Conservation (phyloP, 1,140 invertebrate species). For the Zaprionus vittiger region DNA sequence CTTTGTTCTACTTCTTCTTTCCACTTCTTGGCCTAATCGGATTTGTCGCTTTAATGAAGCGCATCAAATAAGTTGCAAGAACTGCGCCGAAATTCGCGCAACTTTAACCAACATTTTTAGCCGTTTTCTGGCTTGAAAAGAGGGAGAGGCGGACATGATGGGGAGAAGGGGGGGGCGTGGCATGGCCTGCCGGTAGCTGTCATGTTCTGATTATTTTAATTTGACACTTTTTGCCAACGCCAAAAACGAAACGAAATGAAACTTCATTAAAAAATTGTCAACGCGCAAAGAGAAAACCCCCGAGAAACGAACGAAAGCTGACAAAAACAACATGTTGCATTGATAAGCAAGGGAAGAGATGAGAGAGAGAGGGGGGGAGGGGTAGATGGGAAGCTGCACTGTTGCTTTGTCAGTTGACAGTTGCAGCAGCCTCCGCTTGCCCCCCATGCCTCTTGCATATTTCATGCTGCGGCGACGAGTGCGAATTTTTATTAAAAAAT, state of each 20-base stretch:
- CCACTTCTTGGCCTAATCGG: conserved; percentile 55
- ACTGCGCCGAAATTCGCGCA: conserved; percentile 77
- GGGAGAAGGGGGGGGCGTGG: conserved; percentile 28
- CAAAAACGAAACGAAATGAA: conserved; percentile 43
- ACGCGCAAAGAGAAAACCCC: conserved; percentile 39
- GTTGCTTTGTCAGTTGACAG: conserved; percentile 33
- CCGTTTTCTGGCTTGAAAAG: neutral
- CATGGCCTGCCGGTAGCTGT: conserved; percentile 72
- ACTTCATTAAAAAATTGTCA: conserved; percentile 82
- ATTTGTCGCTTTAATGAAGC: conserved; percentile 82
- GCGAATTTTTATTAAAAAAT: conserved; percentile 61
- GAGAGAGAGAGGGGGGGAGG: neutral
- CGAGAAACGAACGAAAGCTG: conserved; percentile 39
- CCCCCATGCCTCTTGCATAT: conserved; percentile 44
- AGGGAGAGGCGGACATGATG: neutral
- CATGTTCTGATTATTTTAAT: conserved; percentile 83
- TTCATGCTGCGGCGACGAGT: conserved; percentile 60
- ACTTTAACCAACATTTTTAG: conserved; percentile 44
- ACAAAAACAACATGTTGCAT: conserved; percentile 61
- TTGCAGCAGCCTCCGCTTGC: conserved; percentile 23
- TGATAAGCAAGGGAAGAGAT: conserved; percentile 30
- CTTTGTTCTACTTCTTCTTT: neutral
- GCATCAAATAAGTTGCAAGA: conserved; percentile 74
- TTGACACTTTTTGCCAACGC: conserved; percentile 73
- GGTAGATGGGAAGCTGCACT: neutral